Evolutionary conservation across 2,888 invertebrate species (phyloP), one percentile per base, ranked within the genome.

Genomic region (Octonoba sinensis): DNA sequence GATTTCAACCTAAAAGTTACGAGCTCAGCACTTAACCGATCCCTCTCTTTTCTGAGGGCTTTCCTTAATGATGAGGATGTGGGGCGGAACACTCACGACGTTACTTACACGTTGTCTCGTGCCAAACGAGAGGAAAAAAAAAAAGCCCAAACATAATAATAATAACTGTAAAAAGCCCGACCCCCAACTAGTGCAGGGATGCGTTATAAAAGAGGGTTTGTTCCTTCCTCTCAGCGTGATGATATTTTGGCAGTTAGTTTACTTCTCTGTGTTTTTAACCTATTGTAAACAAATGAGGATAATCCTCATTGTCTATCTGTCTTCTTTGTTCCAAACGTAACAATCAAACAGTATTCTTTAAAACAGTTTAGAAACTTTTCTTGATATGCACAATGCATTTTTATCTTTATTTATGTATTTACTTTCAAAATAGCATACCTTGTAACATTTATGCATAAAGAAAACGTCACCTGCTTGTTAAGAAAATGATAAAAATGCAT

Each of bases 61-160:
- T 60, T 67, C 75, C 36, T 44, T 75, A 75, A 75, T 75, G 66
- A 66, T 46, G 66, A 11, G 74, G 20, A 16, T 75, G 51, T 27
- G 36, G 74, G 49, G 66, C 49, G 65, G 56, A n/a, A n/a, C 59
- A 11, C 62, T 24, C 66, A 64, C 44, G 69, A 57, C 4, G 44
- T 44, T 51, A 24, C 69, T 69, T 20, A 59, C 57, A 44, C 66
- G 36, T 57, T 54, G 74, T 27, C 74, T 75, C 66, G 74, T 75
- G 74, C 74, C 74, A 75, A 66, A 46, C 11, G 27, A 47, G 15
- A 44, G 44, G 6, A 18, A 44, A 22, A 44, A 36, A 36, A 18
- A 36, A 54, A 54, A 27, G 18, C 18, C 20, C 13, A n/a, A 72
- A 56, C 49, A 74, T 22, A 57, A 56, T 22, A 66, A 66, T 56